Evolutionary conservation across 2,797 vertebrate genomes (phyloP).

Genomic region (Halcyon badia): DNA sequence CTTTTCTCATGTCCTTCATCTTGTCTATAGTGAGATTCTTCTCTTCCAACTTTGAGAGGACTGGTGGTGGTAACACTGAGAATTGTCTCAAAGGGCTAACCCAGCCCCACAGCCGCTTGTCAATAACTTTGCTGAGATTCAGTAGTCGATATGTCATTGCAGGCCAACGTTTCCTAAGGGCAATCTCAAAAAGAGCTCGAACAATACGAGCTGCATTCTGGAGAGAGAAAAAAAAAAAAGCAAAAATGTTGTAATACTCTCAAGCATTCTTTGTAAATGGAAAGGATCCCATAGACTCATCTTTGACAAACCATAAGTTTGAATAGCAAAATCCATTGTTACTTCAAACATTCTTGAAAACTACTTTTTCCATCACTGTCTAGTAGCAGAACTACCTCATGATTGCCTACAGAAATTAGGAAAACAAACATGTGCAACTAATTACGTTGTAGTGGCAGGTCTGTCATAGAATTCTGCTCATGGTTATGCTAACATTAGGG

Average conservation of each 20-base stretch:
- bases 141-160: conserved; percentile 95
- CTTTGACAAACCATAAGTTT: background rate
- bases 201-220: conserved; percentile 97
- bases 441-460: background rate
- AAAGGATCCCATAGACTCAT: conserved; percentile 12
- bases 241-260: background rate
- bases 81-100: conserved; percentile 95
- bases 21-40: conserved; percentile 94
- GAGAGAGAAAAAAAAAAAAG: background rate
- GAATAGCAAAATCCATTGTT: too few species aligned
- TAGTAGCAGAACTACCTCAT: conserved; percentile 10
- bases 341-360: background rate
- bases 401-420: background rate
- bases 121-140: conserved; percentile 95
- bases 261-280: conserved; percentile 32
- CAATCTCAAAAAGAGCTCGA: conserved; percentile 96
- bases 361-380: conserved; percentile 7
- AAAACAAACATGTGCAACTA: background rate
- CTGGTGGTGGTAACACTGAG: conserved; percentile 84
- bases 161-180: conserved; percentile 96
- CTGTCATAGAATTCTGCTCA: background rate
- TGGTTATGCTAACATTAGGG: background rate
- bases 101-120: conserved; percentile 96
- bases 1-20: conserved; percentile 97
- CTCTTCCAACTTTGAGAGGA: conserved; percentile 91